Conservation (phyloP, 2,113 vertebrate species). For the Mus spicilegus region DNA sequence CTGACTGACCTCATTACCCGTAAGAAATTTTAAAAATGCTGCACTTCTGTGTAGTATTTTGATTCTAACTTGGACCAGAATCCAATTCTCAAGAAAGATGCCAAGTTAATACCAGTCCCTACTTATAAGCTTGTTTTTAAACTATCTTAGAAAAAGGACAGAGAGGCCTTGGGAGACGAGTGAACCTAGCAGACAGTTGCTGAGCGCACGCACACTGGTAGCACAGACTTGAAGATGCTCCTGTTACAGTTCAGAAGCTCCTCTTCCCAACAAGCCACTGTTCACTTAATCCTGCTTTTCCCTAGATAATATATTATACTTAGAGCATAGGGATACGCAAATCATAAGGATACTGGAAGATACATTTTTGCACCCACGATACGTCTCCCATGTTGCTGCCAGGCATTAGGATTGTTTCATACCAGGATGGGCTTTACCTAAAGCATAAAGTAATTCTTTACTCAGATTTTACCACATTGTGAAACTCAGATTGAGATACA, state of each 20-base stretch:
- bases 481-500: slow-evolving; percentile 84
- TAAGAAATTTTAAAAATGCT: not conserved
- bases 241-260: not conserved
- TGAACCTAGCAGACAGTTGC: not conserved
- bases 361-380: slow-evolving; percentile 40
- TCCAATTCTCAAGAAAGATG: slow-evolving; percentile 14
- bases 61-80: slow-evolving; percentile 47
- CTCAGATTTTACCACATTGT: slow-evolving; percentile 63
- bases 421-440: slow-evolving; percentile 33
- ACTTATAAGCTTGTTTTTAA: not conserved
- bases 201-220: not conserved
- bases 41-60: not conserved
- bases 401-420: slow-evolving; percentile 46
- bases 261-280: not conserved
- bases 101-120: not conserved
- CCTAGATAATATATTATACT: not conserved
- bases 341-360: slow-evolving; percentile 30
- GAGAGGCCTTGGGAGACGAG: not conserved
- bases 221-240: not conserved
- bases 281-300: not conserved
- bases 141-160: not conserved
- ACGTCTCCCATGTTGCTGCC: slow-evolving; percentile 27
- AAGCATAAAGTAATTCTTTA: slow-evolving; percentile 65
- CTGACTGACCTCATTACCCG: not conserved
- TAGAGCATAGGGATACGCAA: slow-evolving; percentile 14